Evolutionary conservation across 2,113 vertebrate genomes (phyloP).

Genomic region (Hippolais icterina): DNA sequence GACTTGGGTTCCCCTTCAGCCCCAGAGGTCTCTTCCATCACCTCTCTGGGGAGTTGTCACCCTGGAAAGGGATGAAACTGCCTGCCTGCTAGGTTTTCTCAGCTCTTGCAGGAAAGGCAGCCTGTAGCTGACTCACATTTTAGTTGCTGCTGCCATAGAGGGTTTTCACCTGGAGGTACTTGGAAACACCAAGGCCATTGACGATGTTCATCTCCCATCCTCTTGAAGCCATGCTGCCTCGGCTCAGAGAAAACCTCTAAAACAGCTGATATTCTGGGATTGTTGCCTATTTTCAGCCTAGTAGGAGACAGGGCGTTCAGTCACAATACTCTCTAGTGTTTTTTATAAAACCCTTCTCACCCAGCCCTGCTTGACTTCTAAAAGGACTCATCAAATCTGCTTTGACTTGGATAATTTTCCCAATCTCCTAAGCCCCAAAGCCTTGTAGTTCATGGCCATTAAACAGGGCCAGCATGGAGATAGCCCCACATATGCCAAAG

Average conservation of each 20-base stretch:
- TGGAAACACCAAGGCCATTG: background rate
- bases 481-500: background rate
- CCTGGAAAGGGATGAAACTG: background rate
- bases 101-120: background rate
- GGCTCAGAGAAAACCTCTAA: background rate
- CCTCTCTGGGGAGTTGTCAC: background rate
- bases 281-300: background rate
- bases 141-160: background rate
- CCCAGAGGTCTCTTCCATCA: background rate
- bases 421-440: background rate
- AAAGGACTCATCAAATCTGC: background rate
- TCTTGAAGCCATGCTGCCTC: accelerated
- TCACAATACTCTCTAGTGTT: background rate
- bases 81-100: background rate
- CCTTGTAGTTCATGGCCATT: background rate
- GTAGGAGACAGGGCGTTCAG: background rate
- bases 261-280: background rate
- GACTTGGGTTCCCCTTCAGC: background rate
- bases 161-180: background rate
- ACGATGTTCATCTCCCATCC: background rate
- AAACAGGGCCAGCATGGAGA: background rate
- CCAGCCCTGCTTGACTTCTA: background rate
- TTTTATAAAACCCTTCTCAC: background rate
- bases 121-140: background rate
- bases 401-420: background rate